Conservation (phyloP, 2,113 vertebrate species). For the Ranitomeya variabilis region DNA sequence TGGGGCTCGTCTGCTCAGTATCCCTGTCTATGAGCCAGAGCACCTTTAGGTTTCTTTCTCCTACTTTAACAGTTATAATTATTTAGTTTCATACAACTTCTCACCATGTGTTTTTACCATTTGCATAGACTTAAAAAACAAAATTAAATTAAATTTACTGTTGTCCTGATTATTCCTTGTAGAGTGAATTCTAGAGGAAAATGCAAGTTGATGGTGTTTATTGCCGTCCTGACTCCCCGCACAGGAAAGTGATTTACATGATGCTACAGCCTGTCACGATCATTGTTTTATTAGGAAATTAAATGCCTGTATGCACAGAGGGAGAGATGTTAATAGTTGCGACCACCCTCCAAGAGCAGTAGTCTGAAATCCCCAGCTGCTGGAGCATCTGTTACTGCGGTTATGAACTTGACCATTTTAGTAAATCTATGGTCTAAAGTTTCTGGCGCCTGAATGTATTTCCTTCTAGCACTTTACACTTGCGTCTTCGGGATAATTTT, state of each 20-base stretch:
- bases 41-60: too few species aligned
- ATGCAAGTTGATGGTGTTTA: not conserved
- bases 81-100: too few species aligned
- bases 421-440: constrained; percentile 17
- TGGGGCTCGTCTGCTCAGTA: too few species aligned
- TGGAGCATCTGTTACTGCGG: constrained; percentile 23
- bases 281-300: constrained; percentile 12
- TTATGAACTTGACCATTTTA: constrained; percentile 30
- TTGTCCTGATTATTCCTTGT: not conserved
- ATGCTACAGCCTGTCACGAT: constrained; percentile 6
- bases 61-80: too few species aligned
- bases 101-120: too few species aligned
- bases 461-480: not conserved
- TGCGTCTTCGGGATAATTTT: not conserved
- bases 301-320: not conserved
- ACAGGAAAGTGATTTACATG: not conserved
- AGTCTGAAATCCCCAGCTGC: constrained; percentile 38
- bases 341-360: constrained; percentile 21
- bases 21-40: too few species aligned
- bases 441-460: constrained; percentile 25
- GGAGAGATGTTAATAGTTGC: not conserved
- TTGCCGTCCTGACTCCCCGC: not conserved
- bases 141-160: not conserved
- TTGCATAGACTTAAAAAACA: not conserved
- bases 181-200: not conserved